phyloP scores from a whole-genome alignment of 2,797 vertebrate species.

The Halcyon smyrnensis region DNA sequence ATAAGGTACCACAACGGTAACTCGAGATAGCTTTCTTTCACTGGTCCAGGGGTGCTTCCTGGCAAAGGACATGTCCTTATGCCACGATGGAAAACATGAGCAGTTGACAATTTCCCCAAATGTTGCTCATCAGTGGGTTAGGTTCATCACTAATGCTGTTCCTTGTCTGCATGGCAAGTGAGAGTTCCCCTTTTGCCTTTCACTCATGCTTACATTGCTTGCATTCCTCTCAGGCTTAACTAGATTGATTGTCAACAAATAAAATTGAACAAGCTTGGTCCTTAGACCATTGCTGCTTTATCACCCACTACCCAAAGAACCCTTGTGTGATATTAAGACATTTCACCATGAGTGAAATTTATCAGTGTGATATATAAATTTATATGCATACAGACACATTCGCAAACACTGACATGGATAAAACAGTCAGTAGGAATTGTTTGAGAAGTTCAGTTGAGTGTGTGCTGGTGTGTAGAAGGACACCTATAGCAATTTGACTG shows the following conservation, averaged over 20 bases:
- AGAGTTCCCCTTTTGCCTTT: background rate
- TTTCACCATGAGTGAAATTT: background rate
- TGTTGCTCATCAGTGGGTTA: background rate
- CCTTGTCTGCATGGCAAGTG: too few species aligned
- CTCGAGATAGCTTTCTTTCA: too few species aligned
- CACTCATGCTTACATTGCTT: background rate
- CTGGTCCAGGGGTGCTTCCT: background rate
- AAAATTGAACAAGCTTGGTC: background rate
- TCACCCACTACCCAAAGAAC: background rate
- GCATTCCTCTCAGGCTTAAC: background rate
- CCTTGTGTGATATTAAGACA: background rate
- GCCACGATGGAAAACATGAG: background rate
- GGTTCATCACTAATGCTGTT: background rate
- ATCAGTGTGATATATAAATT: background rate
- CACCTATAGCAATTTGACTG: background rate
- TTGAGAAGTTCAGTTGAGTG: background rate
- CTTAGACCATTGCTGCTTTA: background rate
- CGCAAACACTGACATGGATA: background rate
- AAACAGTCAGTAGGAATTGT: background rate
- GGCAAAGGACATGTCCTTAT: too few species aligned
- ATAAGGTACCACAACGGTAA: too few species aligned
- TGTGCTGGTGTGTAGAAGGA: background rate
- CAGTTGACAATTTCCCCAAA: background rate
- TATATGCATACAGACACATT: background rate
- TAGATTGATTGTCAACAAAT: background rate